Evolutionary conservation across 2,113 vertebrate species (phyloP), one percentile per base, ranked within the genome.

Genomic region (Macquaria australasica): DNA sequence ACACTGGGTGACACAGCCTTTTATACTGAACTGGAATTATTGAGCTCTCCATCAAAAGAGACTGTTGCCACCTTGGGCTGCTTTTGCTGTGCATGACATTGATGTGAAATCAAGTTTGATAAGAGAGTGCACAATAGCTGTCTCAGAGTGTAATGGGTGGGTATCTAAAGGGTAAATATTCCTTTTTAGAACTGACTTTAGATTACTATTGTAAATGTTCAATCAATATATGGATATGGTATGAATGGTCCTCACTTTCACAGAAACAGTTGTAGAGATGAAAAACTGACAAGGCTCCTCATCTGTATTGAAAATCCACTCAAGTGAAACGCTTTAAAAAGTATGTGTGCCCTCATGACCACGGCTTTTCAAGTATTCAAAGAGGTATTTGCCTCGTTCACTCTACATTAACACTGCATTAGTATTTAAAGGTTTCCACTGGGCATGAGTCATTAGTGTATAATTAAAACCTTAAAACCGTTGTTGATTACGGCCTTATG

Each of bases 351-450:
- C n/a, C 51, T 58, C 60, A 41, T 67, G 58, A 37, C n/a, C 48
- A 48, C n/a, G 18, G 43, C n/a, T 62, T 80, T 79, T 73, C n/a
- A 79, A 51, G 63, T 28, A 68, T 74, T 81, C 43, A 62, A 68
- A 74, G 39, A 69, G 34, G 10, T 84, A 96, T 96, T 95, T 93
- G 93, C 94, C 93, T 92, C 79, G 91, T 48, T 15, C 94, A 91
- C 43, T 3, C 92, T 93, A 95, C 94, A 96, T 97, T 97, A 97
- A 97, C 96, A 96, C 96, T 94, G 94, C 92, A 91, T 95, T 95
- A 94, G 95, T 96, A 97, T 96, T 97, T 97, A 97, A 96, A 96
- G 95, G 96, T 96, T 96, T 94, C 94, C 93, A 94, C 93, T 94
- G 88, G 94, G 95, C 94, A 91, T 92, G 89, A 89, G 89, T 95